Base-by-base conservation (phyloP, 2,113 vertebrate genomes). In the Sula dactylatra region DNA sequence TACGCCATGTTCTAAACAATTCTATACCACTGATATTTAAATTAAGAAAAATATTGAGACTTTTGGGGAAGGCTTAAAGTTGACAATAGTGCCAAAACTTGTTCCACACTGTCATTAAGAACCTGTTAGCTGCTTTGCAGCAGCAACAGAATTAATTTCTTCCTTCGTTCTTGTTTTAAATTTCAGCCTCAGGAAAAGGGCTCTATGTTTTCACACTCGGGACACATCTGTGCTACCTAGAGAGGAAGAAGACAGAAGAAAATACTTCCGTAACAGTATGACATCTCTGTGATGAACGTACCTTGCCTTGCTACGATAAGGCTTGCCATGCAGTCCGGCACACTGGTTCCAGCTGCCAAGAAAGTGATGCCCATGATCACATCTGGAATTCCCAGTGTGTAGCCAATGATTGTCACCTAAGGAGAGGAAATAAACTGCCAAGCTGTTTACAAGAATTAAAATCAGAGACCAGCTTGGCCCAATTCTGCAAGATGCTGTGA, bases 301-400 rank as follows among this genome's bases (percentile, higher is more conserved):
- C 99, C 99, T 99, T 99, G 99, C 95, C 99, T 98, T 70, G 99
- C 99, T 81, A 99, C 99, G 0, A 99, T 99, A 66, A 99, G 99
- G 97, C 99, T 99, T 86, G 99, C 99, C 99, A 99, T 99, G 97
- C 99, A 99, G 98, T 99, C 99, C 0, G 99, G 99, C 93, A 99
- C 99, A 4, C 99, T 99, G 97, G 99, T 99, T 94, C 99, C 99
- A 6, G 99, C 99, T 61, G 99, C 99, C 98, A 99, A 96, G 97
- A 99, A 99, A 16, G 99, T 99, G 96, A 99, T 99, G 24, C 99
- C 99, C 99, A 99, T 99, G 97, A 99, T 99, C 95, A 99, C 99
- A 8, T 99, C 99, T 15, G 99, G 99, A 95, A 99, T 99, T 36
- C 99, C 99, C 71, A 99, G 98, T 0, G 99, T 99, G 96, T 99